Evolutionary conservation across 2,888 invertebrate genomes (phyloP).

Genomic region (Eupithecia subfuscata): DNA sequence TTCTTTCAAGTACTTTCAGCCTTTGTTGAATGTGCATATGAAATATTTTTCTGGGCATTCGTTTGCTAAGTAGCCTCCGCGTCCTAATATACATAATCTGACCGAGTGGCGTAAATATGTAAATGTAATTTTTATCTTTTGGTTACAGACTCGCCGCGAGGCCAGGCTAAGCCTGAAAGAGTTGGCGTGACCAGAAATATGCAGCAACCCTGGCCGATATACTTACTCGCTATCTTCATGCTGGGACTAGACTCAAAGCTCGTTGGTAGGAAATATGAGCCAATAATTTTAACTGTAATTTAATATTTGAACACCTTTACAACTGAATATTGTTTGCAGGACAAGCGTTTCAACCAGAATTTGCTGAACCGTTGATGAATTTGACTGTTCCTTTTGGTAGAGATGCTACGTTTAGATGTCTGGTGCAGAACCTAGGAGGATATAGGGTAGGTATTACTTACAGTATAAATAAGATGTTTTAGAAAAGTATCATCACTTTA

Average conservation of each 20-base stretch:
- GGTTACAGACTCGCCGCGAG: slow-evolving; percentile 59
- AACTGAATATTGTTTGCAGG: slow-evolving; percentile 75
- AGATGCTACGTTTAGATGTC: slow-evolving; percentile 94
- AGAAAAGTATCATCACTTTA: slow-evolving; percentile 15
- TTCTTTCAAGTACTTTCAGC: not conserved
- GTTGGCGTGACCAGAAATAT: slow-evolving; percentile 61
- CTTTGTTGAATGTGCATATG: not conserved
- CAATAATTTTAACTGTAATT: not conserved
- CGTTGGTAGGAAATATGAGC: slow-evolving; percentile 61
- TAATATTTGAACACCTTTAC: not conserved
- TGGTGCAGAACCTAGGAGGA: slow-evolving; percentile 93
- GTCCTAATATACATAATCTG: slow-evolving; percentile 36
- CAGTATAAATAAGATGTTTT: not conserved
- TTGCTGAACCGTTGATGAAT: slow-evolving; percentile 92
- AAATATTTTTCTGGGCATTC: slow-evolving; percentile 5
- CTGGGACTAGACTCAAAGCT: slow-evolving; percentile 75
- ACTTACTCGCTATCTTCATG: slow-evolving; percentile 71
- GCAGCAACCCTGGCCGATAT: slow-evolving; percentile 72
- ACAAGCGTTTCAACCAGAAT: slow-evolving; percentile 92
- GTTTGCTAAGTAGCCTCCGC: slow-evolving; percentile 1
- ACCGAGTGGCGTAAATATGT: slow-evolving; percentile 31
- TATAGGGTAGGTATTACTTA: slow-evolving; percentile 87
- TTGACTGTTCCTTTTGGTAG: slow-evolving; percentile 93
- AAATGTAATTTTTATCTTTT: slow-evolving; percentile 42
- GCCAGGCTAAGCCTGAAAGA: slow-evolving; percentile 36